These are phyloP conservation scores for Sphaerophoria taeniata DNA, from an alignment of 2,888 invertebrate genomes.

Conservation along the genomic window DNA sequence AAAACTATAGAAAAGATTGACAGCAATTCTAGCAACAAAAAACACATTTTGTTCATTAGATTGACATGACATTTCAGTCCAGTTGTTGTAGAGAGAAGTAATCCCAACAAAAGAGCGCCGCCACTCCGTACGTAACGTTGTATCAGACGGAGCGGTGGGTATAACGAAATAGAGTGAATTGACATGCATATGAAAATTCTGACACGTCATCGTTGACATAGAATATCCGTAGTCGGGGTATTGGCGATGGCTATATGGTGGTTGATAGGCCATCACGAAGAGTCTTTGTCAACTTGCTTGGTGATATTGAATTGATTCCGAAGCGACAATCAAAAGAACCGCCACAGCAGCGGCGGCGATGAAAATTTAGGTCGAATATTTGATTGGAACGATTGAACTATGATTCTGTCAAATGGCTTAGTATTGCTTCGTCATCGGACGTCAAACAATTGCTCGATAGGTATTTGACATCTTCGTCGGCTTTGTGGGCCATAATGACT, in stretches of 20 bases:
- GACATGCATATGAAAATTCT: slow-evolving; percentile 83
- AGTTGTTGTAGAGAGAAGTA: slow-evolving; percentile 40
- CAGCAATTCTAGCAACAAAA: slow-evolving; percentile 58
- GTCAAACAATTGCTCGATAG: too few species aligned
- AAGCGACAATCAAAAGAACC: slow-evolving; percentile 40
- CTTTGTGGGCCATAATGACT: too few species aligned
- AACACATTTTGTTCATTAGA: slow-evolving; percentile 17
- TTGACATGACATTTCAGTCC: slow-evolving; percentile 70
- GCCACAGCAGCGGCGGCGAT: too few species aligned
- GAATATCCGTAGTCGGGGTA: neutral
- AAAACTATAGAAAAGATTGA: slow-evolving; percentile 60
- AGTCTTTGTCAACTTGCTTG: slow-evolving; percentile 43
- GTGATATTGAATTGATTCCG: slow-evolving; percentile 29
- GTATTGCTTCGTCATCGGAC: too few species aligned
- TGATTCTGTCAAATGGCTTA: neutral
- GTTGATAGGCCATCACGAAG: slow-evolving; percentile 48
- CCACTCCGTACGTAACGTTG: neutral
- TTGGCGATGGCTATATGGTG: slow-evolving; percentile 4
- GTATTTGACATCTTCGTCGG: too few species aligned
- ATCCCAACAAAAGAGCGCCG: slow-evolving; percentile 67
- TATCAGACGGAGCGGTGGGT: neutral
- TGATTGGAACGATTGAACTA: slow-evolving; percentile 40
- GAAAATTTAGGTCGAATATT: slow-evolving; percentile 61
- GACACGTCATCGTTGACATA: slow-evolving; percentile 81
- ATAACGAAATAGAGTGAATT: slow-evolving; percentile 66